Base-by-base conservation (phyloP, 2,797 vertebrate genomes). In the Holocentrus rufus region DNA sequence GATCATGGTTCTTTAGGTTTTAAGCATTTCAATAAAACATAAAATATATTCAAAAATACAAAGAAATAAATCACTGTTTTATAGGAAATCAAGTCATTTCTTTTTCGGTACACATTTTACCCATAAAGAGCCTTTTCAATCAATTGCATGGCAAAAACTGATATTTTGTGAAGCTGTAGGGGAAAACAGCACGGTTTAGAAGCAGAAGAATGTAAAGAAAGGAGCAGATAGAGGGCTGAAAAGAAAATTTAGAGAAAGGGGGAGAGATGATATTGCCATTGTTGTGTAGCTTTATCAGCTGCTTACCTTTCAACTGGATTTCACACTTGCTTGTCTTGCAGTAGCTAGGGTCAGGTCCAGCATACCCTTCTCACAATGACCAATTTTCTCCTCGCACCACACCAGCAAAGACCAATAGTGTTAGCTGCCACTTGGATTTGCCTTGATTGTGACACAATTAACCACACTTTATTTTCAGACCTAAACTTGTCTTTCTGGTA, bases 221-320 rank as follows among this genome's bases (percentile, higher is more conserved):
- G 25, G 60, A 70, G 65, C 74, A 85, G 77, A 88, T 79, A 85
- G 76, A 90, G 87, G 83, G 79, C 78, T 81, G 75, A 88, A 90
- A 79, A 74, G 27, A 85, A 59, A 84, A 88, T 84, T 81, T 58
- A 55, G 62, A 75, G 65, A 75, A 69, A 72, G 80, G 70, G 79
- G 81, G 82, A 89, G 87, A 90, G 87, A 93, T 91, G 71, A 94
- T 94, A 92, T 94, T 92, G 91, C 90, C 78, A 93, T 95, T 95
- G 94, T 95, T 89, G 79, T 72, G 75, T 67, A 87, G 92, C 91
- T 90, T 92, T 67, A 94, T 95, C 92, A 93, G 92, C 92, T 94
- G 92, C 93, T 94, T 86, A 93, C 90, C 92, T 92, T 92, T 95
- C 95, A 95, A 90, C 69, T 87, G 86, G 89, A 95, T 95, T 95